Percentiles rank a stretch among this genome's conserved stretches.
Conservation (phyloP, 2,888 invertebrate species). For the Unio delphinus region DNA sequence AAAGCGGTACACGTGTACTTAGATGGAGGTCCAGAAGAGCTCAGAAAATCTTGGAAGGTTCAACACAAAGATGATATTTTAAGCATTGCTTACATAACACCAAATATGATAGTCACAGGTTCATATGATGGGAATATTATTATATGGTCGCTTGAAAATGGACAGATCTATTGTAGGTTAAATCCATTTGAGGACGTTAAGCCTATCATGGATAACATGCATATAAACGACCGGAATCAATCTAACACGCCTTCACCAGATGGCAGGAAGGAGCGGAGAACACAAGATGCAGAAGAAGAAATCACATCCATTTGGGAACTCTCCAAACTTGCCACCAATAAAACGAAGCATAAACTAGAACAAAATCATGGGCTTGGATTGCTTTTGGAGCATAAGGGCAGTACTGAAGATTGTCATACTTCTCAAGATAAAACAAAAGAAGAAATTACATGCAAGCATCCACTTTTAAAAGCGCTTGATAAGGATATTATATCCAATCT, state of each 20-base stretch:
- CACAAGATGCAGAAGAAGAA: not conserved
- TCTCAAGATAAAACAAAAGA: not conserved
- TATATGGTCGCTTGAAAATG: constrained; percentile 87
- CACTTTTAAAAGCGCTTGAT: constrained; percentile 35
- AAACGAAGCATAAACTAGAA: constrained; percentile 7
- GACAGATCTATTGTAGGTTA: constrained; percentile 67
- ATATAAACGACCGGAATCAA: constrained; percentile 2
- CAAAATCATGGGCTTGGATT: constrained; percentile 9
- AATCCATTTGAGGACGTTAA: constrained; percentile 44
- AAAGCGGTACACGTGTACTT: constrained; percentile 67
- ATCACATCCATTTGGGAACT: not conserved
- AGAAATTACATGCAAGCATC: constrained; percentile 34
- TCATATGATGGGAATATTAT: constrained; percentile 86
- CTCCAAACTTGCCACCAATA: not conserved
- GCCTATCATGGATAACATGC: constrained; percentile 24
- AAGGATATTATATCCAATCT: constrained; percentile 6
- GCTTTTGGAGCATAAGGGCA: not conserved
- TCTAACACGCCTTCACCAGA: not conserved
- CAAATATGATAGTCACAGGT: constrained; percentile 73
- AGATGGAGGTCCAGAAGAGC: constrained; percentile 71
- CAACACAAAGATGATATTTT: constrained; percentile 84
- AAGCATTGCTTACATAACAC: constrained; percentile 76
- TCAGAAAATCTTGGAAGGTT: constrained; percentile 80
- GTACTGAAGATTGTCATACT: not conserved
- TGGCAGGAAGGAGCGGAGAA: not conserved